These are phyloP conservation scores for Indicator maculatus DNA, from an alignment of 2,113 vertebrate species.

Conservation along the genomic window DNA sequence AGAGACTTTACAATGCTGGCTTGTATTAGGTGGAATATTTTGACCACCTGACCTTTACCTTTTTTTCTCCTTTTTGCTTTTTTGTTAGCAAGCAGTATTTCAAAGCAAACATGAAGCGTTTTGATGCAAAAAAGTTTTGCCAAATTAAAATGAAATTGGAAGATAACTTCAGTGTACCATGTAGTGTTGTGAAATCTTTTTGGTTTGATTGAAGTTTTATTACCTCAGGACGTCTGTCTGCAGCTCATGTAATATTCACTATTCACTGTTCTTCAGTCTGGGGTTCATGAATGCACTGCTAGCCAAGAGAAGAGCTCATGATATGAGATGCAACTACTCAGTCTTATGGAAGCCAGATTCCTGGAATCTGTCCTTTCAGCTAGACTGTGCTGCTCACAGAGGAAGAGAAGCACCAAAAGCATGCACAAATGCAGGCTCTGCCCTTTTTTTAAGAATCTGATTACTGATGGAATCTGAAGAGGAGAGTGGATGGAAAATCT, in stretches of 20 bases:
- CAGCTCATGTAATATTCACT: slow-evolving; percentile 48
- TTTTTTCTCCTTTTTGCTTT: neutral
- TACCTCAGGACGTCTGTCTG: slow-evolving; percentile 24
- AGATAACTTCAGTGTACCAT: slow-evolving; percentile 9
- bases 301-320: neutral
- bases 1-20: neutral
- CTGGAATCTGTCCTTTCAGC: neutral
- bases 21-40: slow-evolving; percentile 28
- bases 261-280: slow-evolving; percentile 33
- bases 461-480: neutral
- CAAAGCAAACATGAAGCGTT: slow-evolving; percentile 30
- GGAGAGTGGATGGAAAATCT: neutral
- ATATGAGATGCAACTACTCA: neutral
- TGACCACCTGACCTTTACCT: neutral
- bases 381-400: neutral
- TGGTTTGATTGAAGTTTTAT: slow-evolving; percentile 67
- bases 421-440: neutral
- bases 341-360: neutral
- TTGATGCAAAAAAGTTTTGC: slow-evolving; percentile 23
- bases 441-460: neutral
- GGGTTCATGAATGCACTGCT: slow-evolving; percentile 14
- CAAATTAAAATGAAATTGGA: slow-evolving; percentile 55
- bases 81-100: slow-evolving; percentile 11
- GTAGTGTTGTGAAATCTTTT: slow-evolving; percentile 55
- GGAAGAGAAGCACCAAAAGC: neutral